Evolutionary conservation across 2,113 vertebrate species (phyloP), one percentile per base, ranked within the genome.

Genomic region (Pipra filicauda): DNA sequence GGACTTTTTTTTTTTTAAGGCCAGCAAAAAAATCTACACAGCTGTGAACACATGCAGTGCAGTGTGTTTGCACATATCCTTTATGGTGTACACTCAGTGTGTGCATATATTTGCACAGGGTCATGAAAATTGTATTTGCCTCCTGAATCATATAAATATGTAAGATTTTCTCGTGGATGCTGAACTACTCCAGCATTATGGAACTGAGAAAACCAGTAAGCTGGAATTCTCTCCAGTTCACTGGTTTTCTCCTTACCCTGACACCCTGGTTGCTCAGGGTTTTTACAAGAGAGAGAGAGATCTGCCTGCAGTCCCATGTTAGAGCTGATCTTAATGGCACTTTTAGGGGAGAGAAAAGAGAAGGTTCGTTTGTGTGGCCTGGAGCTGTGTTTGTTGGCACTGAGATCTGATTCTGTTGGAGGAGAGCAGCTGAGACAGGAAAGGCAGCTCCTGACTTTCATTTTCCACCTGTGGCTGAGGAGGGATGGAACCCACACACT

Each of bases 331-430:
- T 41, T 65, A 83, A 88, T 39, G 62, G 75, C 35, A 75, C 67
- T 93, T 96, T 74, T 62, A 58, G 74, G 91, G 58, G 55, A 82
- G 39, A 73, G 86, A 69, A 93, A 89, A 58, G 49, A 87, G 62
- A 82, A 93, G 67, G 43, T 73, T 95, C 82, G 20, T 93, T 96
- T 95, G 76, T 94, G 74, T 81, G 93, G 82, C 95, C 93, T 37
- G 85, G 39, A 86, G 95, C 90, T 94, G 93, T 84, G 94, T 18
- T 37, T 67, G 88, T 59, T 96, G 96, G 93, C 92, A 91, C 67
- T 23, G 67, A 90, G n/a, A 87, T 52, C 48, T 16, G 85, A 73
- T 74, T 46, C 74, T 59, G 13, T 19, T 73, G 0, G 2, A 88
- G 91, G 54, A 94, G 82, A 94, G 75, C 71, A 85, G 93, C 93